These are phyloP conservation scores for Pangasius krempfi DNA, from an alignment of 2,797 vertebrate genomes.

Conservation along the genomic window DNA sequence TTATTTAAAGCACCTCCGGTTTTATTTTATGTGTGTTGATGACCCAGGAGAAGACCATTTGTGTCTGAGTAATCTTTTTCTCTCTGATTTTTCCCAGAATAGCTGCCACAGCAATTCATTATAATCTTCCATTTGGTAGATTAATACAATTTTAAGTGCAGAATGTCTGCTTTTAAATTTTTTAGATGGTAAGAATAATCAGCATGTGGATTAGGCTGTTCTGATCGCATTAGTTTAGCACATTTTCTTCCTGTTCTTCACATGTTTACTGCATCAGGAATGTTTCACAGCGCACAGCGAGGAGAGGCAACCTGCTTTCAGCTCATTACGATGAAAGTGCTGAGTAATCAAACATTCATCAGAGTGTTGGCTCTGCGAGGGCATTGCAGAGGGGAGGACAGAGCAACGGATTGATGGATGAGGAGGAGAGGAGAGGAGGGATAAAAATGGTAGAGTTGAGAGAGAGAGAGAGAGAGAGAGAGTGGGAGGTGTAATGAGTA, in stretches of 20 bases:
- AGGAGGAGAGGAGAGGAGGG: constrained; percentile 3
- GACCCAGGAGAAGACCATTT: neutral
- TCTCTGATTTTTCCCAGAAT: neutral
- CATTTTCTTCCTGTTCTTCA: neutral
- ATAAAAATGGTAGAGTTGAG: constrained; percentile 7
- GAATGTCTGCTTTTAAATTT: neutral
- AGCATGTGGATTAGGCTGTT: neutral
- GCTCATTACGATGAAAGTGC: constrained; percentile 20
- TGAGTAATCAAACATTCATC: constrained; percentile 30
- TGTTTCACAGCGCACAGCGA: neutral
- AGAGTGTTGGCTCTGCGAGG: constrained; percentile 3
- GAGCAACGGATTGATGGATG: neutral
- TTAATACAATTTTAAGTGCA: neutral
- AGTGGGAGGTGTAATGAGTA: neutral
- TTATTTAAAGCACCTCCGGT: neutral
- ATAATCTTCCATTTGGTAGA: neutral
- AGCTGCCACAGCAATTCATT: neutral
- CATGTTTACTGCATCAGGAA: constrained; percentile 22
- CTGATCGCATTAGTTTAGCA: neutral
- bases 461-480: neutral
- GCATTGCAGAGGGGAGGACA: neutral
- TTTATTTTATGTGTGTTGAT: neutral
- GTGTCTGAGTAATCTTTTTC: neutral
- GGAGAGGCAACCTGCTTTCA: neutral
- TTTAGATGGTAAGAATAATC: neutral